These are phyloP conservation scores for Sinosuthora webbiana DNA, from an alignment of 2,113 vertebrate species.

Conservation along the genomic window DNA sequence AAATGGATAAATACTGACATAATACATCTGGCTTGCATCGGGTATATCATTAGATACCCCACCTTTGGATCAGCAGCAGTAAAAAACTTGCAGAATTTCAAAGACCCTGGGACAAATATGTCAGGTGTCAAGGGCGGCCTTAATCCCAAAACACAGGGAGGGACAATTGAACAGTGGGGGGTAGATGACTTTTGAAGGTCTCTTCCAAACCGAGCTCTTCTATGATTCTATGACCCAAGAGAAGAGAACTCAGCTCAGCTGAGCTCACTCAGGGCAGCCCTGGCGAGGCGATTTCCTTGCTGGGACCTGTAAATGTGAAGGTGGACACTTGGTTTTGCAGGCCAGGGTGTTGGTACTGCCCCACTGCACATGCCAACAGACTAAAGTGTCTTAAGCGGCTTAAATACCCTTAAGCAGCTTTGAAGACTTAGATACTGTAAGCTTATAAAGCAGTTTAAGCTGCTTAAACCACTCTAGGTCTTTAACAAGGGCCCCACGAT, in stretches of 20 bases:
- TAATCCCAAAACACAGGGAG: neutral
- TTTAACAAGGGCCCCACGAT: neutral
- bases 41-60: neutral
- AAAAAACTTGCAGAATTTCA: neutral
- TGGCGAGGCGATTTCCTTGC: rapidly evolving
- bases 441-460: constrained; percentile 58
- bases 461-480: constrained; percentile 43
- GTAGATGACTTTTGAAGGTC: neutral
- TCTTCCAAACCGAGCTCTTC: neutral
- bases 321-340: neutral
- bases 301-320: neutral
- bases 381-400: constrained; percentile 46
- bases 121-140: neutral
- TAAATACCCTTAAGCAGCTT: constrained; percentile 62
- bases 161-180: neutral
- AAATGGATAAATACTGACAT: neutral
- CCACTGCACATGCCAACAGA: neutral
- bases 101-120: neutral
- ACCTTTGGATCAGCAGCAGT: neutral
- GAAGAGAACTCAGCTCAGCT: neutral
- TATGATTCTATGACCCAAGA: neutral
- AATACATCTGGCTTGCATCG: neutral
- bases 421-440: constrained; percentile 49
- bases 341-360: neutral
- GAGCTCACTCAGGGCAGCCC: neutral